Evolutionary conservation across 2,888 invertebrate species (phyloP), one percentile per base, ranked within the genome.

Genomic region (Lymantria monacha): DNA sequence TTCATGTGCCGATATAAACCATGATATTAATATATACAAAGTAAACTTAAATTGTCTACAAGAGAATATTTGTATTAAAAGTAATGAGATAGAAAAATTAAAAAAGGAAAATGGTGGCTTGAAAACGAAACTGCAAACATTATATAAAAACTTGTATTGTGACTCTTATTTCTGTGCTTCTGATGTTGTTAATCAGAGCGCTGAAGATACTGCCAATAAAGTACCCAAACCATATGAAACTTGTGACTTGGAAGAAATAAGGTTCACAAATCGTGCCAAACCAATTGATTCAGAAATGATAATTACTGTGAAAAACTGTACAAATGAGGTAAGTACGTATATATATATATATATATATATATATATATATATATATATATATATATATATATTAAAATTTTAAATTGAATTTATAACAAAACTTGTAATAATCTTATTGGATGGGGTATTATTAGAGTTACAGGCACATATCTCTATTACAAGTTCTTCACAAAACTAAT

Each of bases 401-500:
- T n/a, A 7, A n/a, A n/a, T 1, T 33, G 1, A 33, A 33, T 33
- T 10, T 10, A 33, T 33, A 33, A 33, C 9, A 10, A 10, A 33
- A 33, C 9, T 33, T 10, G 10, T 8, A 33, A 33, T 10, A 5
- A n/a, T 33, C 33, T 10, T 33, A 33, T 10, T 33, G 10, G 7
- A 38, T 38, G 38, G 11, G 7, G n/a, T 38, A 38, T 13, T 77
- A 83, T 42, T 68, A 91, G 90, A 74, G 69, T 59, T 89, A 70
- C 49, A 79, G 70, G 48, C 79, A 89, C 52, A 79, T 91, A 5
- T 87, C 88, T 9, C 52, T 88, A 38, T 63, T 91, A 49, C 86
- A 90, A 87, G 85, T 91, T 11, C 70, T 90, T 36, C 90, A 90
- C 70, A 91, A 88, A 79, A 83, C 85, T 1, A 89, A 88, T 57